Evolutionary conservation across 2,888 invertebrate genomes (phyloP).

Genomic region (Sepiola atlantica): DNA sequence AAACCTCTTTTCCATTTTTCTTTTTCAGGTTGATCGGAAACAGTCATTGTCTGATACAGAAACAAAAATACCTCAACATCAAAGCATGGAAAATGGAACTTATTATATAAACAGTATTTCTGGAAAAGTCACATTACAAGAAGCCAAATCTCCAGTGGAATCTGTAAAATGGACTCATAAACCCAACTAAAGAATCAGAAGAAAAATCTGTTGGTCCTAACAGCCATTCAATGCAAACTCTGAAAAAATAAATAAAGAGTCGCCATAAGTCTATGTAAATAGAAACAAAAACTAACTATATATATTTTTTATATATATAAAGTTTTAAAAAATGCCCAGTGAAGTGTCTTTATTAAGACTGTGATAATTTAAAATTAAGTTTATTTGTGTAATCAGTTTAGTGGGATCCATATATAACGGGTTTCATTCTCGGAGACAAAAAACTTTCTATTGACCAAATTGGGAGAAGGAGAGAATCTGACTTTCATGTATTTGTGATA

Average conservation of each 20-base stretch:
- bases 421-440: neutral
- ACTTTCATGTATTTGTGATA: neutral
- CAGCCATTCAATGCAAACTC: neutral
- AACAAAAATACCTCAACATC: neutral
- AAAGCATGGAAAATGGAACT: neutral
- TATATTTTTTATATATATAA: neutral
- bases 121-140: neutral
- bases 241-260: neutral
- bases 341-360: neutral
- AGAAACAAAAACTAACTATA: neutral
- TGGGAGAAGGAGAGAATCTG: neutral
- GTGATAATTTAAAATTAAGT: neutral
- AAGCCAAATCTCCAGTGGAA: neutral
- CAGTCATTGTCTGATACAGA: neutral
- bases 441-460: neutral
- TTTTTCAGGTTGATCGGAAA: neutral
- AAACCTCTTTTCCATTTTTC: neutral
- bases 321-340: neutral
- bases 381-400: neutral
- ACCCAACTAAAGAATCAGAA: neutral
- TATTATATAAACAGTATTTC: neutral
- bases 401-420: neutral
- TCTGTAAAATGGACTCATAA: neutral
- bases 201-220: neutral
- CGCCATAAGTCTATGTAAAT: neutral